These are phyloP conservation scores for Oceanites oceanicus DNA, from an alignment of 2,113 vertebrate species.

Conservation along the genomic window DNA sequence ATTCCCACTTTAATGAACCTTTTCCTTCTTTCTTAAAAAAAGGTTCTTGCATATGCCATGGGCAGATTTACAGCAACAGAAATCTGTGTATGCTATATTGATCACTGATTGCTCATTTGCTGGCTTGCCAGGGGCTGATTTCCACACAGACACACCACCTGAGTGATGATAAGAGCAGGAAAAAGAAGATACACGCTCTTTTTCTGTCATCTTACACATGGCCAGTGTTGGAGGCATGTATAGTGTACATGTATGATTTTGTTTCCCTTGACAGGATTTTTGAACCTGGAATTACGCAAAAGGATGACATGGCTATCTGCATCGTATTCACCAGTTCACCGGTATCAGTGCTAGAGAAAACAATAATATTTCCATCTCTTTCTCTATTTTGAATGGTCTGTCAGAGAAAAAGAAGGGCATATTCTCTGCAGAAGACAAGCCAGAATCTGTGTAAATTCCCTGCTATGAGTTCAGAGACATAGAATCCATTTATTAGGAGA, in stretches of 20 bases:
- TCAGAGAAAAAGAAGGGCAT: neutral
- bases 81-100: neutral
- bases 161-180: neutral
- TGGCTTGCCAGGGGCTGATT: neutral
- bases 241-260: neutral
- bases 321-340: neutral
- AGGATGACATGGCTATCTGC: neutral
- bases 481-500: neutral
- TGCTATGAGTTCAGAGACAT: neutral
- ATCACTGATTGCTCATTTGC: neutral
- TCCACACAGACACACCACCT: accelerated
- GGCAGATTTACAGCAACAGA: neutral
- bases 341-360: neutral
- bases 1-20: neutral
- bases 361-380: neutral
- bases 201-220: neutral
- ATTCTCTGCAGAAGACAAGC: neutral
- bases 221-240: neutral
- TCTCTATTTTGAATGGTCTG: neutral
- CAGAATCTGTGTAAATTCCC: neutral
- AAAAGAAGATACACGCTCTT: neutral
- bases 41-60: neutral
- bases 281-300: neutral
- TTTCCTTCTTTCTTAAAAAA: neutral
- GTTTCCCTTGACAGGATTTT: neutral